Conservation (phyloP, 2,113 vertebrate species). For the Onychorhynchus coronatus region DNA sequence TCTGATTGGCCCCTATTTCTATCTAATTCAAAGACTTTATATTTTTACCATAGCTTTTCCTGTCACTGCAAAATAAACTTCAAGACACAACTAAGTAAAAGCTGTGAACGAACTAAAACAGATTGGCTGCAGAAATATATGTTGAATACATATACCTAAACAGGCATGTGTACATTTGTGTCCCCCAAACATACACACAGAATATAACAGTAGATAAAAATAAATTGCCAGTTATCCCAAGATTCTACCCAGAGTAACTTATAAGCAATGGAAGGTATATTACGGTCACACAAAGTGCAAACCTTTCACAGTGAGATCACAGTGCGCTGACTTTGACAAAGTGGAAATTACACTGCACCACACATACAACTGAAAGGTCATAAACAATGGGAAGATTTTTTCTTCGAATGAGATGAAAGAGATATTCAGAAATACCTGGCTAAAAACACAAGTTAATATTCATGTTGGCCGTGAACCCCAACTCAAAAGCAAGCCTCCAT, state of each 20-base stretch:
- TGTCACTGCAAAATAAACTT: background rate
- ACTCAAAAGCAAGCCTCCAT: background rate
- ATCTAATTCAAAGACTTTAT: background rate
- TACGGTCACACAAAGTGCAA: background rate
- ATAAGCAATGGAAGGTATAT: background rate
- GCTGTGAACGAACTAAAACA: background rate
- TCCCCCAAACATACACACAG: background rate
- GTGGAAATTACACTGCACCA: background rate
- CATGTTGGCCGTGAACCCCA: background rate
- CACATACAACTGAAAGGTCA: background rate
- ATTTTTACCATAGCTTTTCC: background rate
- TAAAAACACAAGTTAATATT: background rate
- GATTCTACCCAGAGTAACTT: background rate
- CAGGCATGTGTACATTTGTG: fast-evolving
- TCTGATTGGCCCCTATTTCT: background rate
- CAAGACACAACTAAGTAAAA: background rate
- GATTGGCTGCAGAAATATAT: background rate
- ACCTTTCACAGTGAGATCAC: background rate
- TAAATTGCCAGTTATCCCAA: background rate
- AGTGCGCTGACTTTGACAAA: background rate
- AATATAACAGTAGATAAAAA: background rate
- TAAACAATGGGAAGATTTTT: background rate
- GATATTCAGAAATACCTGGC: background rate
- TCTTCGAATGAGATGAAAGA: background rate
- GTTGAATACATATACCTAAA: background rate